These are phyloP conservation scores for Drosophila tripunctata DNA, from an alignment of 2,888 invertebrate species.

Conservation along the genomic window DNA sequence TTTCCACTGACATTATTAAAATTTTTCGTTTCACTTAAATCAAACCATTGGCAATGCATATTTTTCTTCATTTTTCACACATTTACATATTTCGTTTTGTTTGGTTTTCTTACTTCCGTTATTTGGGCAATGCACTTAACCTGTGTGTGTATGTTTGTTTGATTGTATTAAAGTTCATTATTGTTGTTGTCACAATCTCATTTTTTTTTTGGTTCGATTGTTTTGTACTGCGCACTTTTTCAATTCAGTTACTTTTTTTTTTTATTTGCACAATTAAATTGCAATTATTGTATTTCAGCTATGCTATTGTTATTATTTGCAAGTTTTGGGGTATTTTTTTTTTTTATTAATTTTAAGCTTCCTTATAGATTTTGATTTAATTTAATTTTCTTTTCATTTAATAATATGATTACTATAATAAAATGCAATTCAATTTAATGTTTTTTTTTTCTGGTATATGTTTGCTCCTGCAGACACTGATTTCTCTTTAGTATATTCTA, in stretches of 20 bases:
- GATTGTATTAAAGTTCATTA: slow-evolving; percentile 24
- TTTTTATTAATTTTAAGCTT: slow-evolving; percentile 29
- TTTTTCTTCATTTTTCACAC: slow-evolving; percentile 16
- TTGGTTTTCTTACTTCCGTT: slow-evolving; percentile 12
- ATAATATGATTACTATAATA: slow-evolving; percentile 25
- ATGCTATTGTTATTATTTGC: slow-evolving; percentile 27
- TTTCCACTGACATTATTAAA: slow-evolving; percentile 40
- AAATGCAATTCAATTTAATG: slow-evolving; percentile 20
- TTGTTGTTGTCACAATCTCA: slow-evolving; percentile 18
- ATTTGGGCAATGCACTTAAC: slow-evolving; percentile 16
- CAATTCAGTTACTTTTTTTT: slow-evolving; percentile 14
- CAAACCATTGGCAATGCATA: slow-evolving; percentile 13
- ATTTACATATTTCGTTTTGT: slow-evolving; percentile 5
- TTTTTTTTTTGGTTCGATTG: slow-evolving; percentile 1
- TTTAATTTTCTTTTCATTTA: slow-evolving; percentile 46
- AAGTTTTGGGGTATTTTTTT: slow-evolving; percentile 9
- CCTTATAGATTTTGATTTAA: slow-evolving; percentile 15
- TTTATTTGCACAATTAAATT: slow-evolving; percentile 54
- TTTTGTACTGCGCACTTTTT: slow-evolving; percentile 27
- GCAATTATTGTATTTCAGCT: slow-evolving; percentile 43
- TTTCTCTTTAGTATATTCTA: slow-evolving; percentile 12
- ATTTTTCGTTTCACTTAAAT: slow-evolving; percentile 29
- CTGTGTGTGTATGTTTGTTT: not conserved
- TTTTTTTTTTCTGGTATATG: slow-evolving; percentile 1
- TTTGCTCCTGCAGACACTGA: slow-evolving; percentile 26